Evolutionary conservation across 2,797 vertebrate genomes (phyloP).

Genomic region (Hemibagrus guttatus): DNA sequence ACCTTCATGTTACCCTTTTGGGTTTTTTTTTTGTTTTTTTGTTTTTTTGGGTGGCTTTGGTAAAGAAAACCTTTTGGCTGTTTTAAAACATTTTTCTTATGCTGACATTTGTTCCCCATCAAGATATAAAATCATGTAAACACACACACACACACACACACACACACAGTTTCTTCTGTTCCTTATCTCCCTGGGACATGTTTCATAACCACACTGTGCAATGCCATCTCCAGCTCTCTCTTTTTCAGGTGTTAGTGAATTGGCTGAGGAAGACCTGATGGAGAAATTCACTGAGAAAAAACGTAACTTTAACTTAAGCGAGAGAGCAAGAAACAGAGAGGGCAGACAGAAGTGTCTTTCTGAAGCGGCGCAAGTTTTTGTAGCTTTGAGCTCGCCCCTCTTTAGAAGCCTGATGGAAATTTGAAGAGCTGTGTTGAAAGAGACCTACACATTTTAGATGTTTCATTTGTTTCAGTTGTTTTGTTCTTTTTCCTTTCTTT

Average conservation of each 20-base stretch:
- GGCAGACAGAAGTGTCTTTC: conserved; percentile 73
- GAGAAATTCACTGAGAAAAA: background rate
- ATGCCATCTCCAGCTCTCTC: conserved; percentile 56
- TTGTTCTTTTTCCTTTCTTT: conserved; percentile 53
- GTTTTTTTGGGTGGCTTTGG: no score
- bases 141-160: background rate
- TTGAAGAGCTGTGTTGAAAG: conserved; percentile 86
- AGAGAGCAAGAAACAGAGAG: conserved; percentile 68
- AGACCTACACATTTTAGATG: conserved; percentile 5
- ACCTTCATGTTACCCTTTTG: no score
- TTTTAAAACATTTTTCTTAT: no score
- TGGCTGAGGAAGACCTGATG: conserved; percentile 35
- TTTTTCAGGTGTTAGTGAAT: conserved; percentile 57
- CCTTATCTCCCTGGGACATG: conserved; percentile 49
- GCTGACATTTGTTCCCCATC: background rate
- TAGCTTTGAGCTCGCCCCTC: conserved; percentile 88
- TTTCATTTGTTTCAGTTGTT: conserved; percentile 8
- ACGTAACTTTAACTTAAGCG: background rate
- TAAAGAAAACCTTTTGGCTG: no score
- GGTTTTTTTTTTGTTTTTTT: no score
- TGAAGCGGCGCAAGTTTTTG: conserved; percentile 85
- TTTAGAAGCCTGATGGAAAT: conserved; percentile 90
- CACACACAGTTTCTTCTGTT: conserved; percentile 38
- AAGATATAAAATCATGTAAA: background rate
- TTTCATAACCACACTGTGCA: conserved; percentile 74